These are phyloP conservation scores for Fragum fragum DNA, from an alignment of 2,888 invertebrate species.

Conservation along the genomic window DNA sequence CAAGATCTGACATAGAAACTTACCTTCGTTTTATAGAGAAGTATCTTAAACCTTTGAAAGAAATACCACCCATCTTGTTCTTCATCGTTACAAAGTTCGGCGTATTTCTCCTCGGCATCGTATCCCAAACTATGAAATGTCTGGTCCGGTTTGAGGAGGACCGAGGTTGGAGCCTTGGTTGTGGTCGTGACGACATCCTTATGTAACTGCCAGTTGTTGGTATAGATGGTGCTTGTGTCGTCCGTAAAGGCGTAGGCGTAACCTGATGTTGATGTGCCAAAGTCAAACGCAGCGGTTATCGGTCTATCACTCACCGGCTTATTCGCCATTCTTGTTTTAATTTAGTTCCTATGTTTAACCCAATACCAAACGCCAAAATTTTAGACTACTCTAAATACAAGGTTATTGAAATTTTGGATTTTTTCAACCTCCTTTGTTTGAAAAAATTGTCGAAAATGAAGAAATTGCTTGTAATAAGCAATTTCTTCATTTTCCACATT, in stretches of 20 bases:
- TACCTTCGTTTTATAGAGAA: conserved; percentile 25
- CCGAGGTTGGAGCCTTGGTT: conserved; percentile 30
- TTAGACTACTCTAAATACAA: no score
- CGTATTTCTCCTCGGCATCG: conserved; percentile 29
- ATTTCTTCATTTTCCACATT: no score
- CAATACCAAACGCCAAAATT: no score
- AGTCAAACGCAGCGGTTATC: conserved; percentile 29
- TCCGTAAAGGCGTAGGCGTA: conserved; percentile 27
- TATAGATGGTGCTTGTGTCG: conserved; percentile 4
- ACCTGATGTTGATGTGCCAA: conserved; percentile 26
- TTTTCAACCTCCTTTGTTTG: no score
- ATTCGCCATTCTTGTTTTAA: no score
- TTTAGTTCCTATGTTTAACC: no score
- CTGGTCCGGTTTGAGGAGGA: conserved; percentile 24
- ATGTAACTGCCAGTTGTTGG: conserved; percentile 17
- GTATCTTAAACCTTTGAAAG: conserved; percentile 27
- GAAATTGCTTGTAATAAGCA: no score
- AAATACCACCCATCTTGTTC: conserved; percentile 24
- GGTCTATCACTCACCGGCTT: neutral
- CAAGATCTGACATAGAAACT: no score
- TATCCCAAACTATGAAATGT: conserved; percentile 27
- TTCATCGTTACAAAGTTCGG: conserved; percentile 21
- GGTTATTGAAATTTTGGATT: no score
- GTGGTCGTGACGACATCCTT: conserved; percentile 10
- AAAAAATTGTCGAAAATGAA: no score